Conservation (phyloP, 2,113 vertebrate species). For the Petrocephalus microphthalmus region DNA sequence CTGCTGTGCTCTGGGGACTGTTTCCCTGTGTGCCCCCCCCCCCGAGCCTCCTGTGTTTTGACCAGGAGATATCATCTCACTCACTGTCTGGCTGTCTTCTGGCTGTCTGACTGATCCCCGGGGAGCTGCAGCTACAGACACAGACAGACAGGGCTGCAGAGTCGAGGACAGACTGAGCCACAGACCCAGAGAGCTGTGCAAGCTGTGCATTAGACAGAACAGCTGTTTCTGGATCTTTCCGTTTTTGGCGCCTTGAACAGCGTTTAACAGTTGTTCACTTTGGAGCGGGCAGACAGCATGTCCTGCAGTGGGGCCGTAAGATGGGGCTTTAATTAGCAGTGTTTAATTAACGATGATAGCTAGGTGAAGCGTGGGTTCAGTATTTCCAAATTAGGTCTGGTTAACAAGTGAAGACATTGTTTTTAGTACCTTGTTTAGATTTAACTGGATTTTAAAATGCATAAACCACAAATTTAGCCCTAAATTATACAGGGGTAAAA, state of each 20-base stretch:
- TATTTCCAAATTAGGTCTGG: not conserved
- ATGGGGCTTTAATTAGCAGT: not conserved
- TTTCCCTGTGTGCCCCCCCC: not conserved
- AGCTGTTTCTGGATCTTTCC: not conserved
- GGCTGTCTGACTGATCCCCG: not conserved
- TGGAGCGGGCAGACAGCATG: not conserved
- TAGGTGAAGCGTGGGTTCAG: not conserved
- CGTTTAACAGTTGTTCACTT: not conserved
- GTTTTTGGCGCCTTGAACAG: not conserved
- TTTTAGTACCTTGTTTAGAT: not conserved
- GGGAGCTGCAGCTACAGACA: not conserved
- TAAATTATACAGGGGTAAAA: slow-evolving; percentile 9
- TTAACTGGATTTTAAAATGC: not conserved
- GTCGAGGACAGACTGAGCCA: not conserved
- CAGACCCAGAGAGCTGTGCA: not conserved
- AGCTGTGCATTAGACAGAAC: not conserved
- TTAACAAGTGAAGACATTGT: not conserved
- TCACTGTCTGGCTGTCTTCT: not conserved
- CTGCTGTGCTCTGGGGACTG: not conserved
- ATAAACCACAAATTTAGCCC: not conserved
- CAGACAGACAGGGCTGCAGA: not conserved
- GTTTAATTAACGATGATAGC: not conserved
- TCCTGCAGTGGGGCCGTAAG: not conserved
- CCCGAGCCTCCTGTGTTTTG: not conserved
- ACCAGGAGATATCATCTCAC: not conserved